Evolutionary conservation across 2,113 vertebrate species (phyloP).

Genomic region (Gambusia holbrooki): DNA sequence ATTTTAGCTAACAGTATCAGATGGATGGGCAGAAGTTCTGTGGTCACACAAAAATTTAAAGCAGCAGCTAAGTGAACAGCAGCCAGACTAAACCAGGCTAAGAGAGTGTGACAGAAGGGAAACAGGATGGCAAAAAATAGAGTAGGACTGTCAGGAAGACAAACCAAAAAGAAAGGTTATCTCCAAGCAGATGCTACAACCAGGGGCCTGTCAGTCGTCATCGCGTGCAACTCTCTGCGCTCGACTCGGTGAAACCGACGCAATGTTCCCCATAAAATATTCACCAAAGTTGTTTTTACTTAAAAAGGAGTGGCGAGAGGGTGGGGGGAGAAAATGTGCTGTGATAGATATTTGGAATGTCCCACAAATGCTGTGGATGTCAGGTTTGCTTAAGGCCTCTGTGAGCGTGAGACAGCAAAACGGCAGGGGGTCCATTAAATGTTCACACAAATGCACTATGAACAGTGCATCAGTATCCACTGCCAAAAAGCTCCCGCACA

Average conservation of each 20-base stretch:
- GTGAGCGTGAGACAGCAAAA: constrained; percentile 3
- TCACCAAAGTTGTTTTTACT: constrained; percentile 68
- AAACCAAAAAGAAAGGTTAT: constrained; percentile 43
- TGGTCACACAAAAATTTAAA: constrained; percentile 49
- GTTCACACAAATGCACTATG: constrained; percentile 56
- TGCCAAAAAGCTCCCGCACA: constrained; percentile 14
- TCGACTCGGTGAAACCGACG: constrained; percentile 65
- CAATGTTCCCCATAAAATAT: constrained; percentile 72
- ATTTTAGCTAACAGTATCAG: constrained; percentile 60
- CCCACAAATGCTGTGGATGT: constrained; percentile 60
- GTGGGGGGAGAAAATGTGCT: constrained; percentile 16
- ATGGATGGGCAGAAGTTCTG: constrained; percentile 66
- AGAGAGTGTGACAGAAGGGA: constrained; percentile 57
- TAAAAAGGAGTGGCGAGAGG: constrained; percentile 38
- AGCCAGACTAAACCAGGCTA: constrained; percentile 38
- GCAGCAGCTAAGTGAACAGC: constrained; percentile 44
- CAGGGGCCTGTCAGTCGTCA: constrained; percentile 53
- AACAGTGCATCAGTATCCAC: constrained; percentile 15
- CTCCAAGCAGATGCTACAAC: constrained; percentile 38
- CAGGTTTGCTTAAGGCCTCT: constrained; percentile 58
- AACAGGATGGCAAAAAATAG: constrained; percentile 11
- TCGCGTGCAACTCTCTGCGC: constrained; percentile 51
- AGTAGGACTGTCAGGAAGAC: constrained; percentile 43
- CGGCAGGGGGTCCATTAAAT: constrained; percentile 66
- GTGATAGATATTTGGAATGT: constrained; percentile 36